Evolutionary conservation across 2,888 invertebrate genomes (phyloP).

Genomic region (Conomelus anceps): DNA sequence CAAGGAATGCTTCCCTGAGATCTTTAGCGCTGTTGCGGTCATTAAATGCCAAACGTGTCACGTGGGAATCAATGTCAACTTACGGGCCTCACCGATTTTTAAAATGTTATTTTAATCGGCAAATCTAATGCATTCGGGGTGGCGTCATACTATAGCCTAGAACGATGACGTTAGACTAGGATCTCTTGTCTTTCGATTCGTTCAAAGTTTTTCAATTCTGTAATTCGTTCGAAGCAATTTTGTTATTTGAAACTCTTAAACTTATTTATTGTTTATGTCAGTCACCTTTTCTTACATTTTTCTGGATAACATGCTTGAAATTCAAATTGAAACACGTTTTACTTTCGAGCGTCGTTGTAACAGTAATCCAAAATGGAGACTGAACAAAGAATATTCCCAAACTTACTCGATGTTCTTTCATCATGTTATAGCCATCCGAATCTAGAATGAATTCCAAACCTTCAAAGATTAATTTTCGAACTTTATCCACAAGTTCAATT

Average conservation of each 20-base stretch:
- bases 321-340: neutral
- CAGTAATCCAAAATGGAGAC: conserved; percentile 34
- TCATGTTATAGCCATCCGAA: neutral
- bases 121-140: conserved; percentile 25
- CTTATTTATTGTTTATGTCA: neutral
- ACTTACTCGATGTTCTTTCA: neutral
- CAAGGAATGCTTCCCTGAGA: conserved; percentile 35
- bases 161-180: conserved; percentile 30
- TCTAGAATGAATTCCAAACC: neutral
- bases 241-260: neutral
- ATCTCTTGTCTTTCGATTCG: neutral
- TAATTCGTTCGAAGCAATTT: neutral
- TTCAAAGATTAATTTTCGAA: neutral
- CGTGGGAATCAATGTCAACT: conserved; percentile 64
- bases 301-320: neutral
- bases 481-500: neutral
- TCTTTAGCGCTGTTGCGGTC: conserved; percentile 32
- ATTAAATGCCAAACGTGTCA: conserved; percentile 46
- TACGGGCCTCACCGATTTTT: conserved; percentile 24
- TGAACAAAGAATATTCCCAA: conserved; percentile 22
- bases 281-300: neutral
- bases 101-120: conserved; percentile 22
- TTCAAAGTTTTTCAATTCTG: neutral
- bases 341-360: conserved; percentile 6
- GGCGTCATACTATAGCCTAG: conserved; percentile 30